Conservation (phyloP, 64 coral and sea anemone genomes). For the Hydrozoanthus tunicans region DNA sequence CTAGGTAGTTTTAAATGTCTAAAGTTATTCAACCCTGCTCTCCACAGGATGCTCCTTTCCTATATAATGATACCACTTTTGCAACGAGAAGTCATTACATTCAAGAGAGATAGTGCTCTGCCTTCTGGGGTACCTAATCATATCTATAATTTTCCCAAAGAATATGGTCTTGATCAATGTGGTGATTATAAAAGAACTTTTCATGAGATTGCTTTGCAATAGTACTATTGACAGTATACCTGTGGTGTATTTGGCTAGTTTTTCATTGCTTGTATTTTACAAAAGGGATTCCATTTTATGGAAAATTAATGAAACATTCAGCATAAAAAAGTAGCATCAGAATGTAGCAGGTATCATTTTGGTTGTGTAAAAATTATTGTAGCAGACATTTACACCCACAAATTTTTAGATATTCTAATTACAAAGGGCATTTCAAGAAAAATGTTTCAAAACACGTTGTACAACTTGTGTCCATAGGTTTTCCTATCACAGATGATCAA, state of each 20-base stretch:
- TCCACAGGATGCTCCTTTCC: constrained; percentile 3
- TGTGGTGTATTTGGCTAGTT: not conserved
- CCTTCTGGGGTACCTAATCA: constrained; percentile 2
- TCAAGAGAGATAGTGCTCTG: not conserved
- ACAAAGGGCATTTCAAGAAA: no score
- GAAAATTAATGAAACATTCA: no score
- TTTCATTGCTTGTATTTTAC: no score
- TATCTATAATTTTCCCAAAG: not conserved
- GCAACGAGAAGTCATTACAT: not conserved
- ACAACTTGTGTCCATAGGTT: no score
- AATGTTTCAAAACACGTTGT: no score
- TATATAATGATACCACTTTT: constrained; percentile 8
- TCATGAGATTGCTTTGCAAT: not conserved
- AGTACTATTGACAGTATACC: not conserved
- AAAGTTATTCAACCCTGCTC: not conserved
- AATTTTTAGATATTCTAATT: no score
- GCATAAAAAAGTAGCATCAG: no score
- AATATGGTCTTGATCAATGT: not conserved
- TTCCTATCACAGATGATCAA: no score
- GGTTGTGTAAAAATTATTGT: no score
- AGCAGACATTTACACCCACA: no score
- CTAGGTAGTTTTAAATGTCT: not conserved
- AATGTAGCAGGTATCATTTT: no score
- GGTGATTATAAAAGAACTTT: not conserved
- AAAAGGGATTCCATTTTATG: no score